phyloP scores from a whole-genome alignment of 2,888 invertebrate genomes.

The Aphidius colemani region DNA sequence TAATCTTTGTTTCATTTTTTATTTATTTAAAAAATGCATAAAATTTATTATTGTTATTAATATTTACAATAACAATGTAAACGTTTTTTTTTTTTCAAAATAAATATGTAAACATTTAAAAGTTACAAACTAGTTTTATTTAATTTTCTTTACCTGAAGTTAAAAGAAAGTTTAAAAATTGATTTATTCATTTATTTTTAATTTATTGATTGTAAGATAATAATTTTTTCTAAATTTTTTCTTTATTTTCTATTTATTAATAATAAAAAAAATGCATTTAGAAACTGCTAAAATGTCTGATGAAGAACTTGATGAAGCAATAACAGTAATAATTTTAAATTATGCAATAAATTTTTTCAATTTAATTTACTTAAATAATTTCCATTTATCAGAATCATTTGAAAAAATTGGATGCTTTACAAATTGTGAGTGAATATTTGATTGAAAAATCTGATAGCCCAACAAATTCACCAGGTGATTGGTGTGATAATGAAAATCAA shows the following conservation, averaged over 20 bases:
- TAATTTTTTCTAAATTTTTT: slow-evolving; percentile 4
- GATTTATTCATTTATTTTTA: slow-evolving; percentile 3
- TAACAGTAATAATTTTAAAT: slow-evolving; percentile 12
- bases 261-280: slow-evolving; percentile 8
- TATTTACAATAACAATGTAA: no score
- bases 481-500: slow-evolving; percentile 32
- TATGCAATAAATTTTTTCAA: not conserved
- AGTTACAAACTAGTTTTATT: not conserved
- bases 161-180: not conserved
- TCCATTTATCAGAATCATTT: slow-evolving; percentile 10
- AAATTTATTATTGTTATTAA: no score
- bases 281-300: slow-evolving; percentile 23
- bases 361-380: not conserved
- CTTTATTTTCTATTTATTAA: not conserved
- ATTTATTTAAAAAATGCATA: no score
- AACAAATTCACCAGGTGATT: slow-evolving; percentile 37
- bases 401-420: slow-evolving; percentile 16
- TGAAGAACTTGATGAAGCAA: slow-evolving; percentile 24
- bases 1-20: no score
- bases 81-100: no score
- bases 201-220: not conserved
- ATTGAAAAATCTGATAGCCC: slow-evolving; percentile 1
- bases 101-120: no score
- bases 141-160: not conserved
- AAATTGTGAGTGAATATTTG: slow-evolving; percentile 12